These are phyloP conservation scores for Myodes glareolus DNA, from an alignment of 2,113 vertebrate genomes.

Conservation along the genomic window DNA sequence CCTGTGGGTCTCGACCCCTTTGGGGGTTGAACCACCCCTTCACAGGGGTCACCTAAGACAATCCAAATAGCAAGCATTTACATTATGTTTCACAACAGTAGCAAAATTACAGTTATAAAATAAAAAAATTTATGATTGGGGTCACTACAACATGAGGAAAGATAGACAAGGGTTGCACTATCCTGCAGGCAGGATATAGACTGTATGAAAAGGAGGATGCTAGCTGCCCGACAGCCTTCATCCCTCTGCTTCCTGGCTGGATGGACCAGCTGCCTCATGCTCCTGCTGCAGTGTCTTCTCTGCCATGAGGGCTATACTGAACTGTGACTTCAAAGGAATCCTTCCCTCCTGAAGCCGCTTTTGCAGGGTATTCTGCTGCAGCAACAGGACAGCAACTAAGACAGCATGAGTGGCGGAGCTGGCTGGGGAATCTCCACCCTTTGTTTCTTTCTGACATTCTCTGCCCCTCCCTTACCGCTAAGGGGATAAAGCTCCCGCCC, in stretches of 20 bases:
- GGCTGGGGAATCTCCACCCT: accelerated
- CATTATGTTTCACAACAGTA: not conserved
- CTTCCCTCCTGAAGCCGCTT: not conserved
- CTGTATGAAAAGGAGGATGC: not conserved
- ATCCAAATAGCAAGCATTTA: not conserved
- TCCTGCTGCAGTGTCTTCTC: not conserved
- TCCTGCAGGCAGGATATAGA: not conserved
- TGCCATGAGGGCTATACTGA: not conserved
- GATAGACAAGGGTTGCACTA: too few relatives aligned
- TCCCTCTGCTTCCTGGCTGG: not conserved
- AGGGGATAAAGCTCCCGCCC: not conserved
- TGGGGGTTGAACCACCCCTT: not conserved
- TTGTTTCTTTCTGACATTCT: not conserved
- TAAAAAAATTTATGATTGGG: not conserved
- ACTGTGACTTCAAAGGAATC: not conserved
- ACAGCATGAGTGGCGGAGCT: not conserved
- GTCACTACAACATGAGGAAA: not conserved
- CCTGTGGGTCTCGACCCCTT: not conserved
- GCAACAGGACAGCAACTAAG: too few relatives aligned
- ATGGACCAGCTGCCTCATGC: not conserved
- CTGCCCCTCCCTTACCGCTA: too few relatives aligned
- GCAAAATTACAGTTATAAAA: not conserved
- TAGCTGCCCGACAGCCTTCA: not conserved
- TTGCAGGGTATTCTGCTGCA: not conserved
- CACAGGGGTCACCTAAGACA: not conserved